Base-by-base conservation (phyloP, 2,797 vertebrate genomes). In the Remorina albescens region DNA sequence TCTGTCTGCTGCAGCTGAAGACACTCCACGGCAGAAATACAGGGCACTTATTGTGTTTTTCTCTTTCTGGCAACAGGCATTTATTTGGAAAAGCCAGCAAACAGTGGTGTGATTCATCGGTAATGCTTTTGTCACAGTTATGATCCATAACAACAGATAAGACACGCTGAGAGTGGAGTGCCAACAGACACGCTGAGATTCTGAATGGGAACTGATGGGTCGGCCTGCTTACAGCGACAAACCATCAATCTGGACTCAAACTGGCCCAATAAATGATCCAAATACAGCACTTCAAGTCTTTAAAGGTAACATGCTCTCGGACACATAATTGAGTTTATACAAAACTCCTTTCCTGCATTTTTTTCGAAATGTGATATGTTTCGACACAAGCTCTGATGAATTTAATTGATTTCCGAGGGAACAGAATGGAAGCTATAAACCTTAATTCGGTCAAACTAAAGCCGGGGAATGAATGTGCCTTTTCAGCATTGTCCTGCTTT, bases 121-220 rank as follows among this genome's bases (percentile, higher is more conserved):
- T 65, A 68, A 82, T 77, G 63, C 68, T 84, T 85, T 76, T 67
- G 67, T 84, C 72, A 81, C 67, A 68, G 57, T 76, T 80, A 70
- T 74, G 71, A 79, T 76, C 75, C 78, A 57, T 49, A 60, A 64
- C 58, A 70, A 34, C 61, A 74, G 76, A 69, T 69, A 72, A 73
- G 32, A 67, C 44, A 19, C 61, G 60, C 80, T 71, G 71, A 62
- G 72, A 86, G 76, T n/a, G 66, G 41, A 55, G 34, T 5, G 42
- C 79, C 36, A 56, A 67, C 56, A 56, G 23, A 66, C 53, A 50
- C 50, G 53, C 36, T 2, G 36, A 32, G 68, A 70, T 19, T 36
- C 34, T 42, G 57, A 67, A 42, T 36, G 39, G 36, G 36, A 30
- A 57, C 36, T 59, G 57, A 67, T 16, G 6, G 66, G 76, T 77